Conservation (phyloP, 2,888 invertebrate species). For the Molorchus minor region DNA sequence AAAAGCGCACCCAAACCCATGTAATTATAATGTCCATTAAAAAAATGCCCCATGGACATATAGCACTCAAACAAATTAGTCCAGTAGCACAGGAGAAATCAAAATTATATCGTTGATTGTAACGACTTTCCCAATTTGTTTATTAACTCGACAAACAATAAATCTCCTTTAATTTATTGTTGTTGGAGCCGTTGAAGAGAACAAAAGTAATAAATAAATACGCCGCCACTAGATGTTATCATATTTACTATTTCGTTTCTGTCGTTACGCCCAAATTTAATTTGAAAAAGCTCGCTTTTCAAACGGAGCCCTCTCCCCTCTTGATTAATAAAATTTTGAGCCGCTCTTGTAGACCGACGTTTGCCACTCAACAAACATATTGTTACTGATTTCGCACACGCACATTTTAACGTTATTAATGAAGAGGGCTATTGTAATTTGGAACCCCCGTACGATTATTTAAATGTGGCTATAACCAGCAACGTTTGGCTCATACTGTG, state of each 20-base stretch:
- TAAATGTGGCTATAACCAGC: no score
- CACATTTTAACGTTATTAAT: constrained; percentile 23
- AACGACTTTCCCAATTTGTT: no score
- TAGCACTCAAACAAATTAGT: no score
- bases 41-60: no score
- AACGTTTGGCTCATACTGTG: no score
- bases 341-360: constrained; percentile 17
- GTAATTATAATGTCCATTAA: no score
- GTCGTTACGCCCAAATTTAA: constrained; percentile 12
- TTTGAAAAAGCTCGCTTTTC: constrained; percentile 1
- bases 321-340: constrained; percentile 20
- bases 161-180: constrained; percentile 17
- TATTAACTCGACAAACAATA: background rate
- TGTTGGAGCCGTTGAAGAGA: constrained; percentile 4
- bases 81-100: no score
- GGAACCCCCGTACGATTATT: constrained; percentile 11
- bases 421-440: constrained; percentile 18
- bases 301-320: constrained; percentile 9
- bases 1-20: no score
- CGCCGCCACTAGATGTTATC: constrained; percentile 20
- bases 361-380: constrained; percentile 21
- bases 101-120: no score
- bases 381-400: constrained; percentile 22
- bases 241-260: constrained; percentile 2
- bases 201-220: constrained; percentile 19